Conservation (phyloP, 2,113 vertebrate species). For the Nothoprocta pentlandii region DNA sequence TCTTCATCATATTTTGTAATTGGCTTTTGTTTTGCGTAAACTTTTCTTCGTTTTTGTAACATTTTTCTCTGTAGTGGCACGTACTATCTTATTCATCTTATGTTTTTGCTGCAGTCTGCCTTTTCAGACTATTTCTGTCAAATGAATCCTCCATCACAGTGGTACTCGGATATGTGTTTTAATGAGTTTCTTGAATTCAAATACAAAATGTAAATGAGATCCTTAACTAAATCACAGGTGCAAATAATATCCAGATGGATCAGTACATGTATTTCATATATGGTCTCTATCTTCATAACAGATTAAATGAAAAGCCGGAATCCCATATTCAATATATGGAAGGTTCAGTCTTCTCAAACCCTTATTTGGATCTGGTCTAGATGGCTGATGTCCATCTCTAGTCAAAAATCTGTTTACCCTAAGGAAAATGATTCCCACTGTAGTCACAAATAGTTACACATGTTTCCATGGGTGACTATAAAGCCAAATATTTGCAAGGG, state of each 20-base stretch:
- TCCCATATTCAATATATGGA: neutral
- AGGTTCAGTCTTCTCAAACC: slow-evolving; percentile 29
- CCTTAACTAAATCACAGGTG: slow-evolving; percentile 54
- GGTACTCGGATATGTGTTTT: slow-evolving; percentile 2
- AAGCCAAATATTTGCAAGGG: slow-evolving; percentile 21
- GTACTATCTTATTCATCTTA: neutral
- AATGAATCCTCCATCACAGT: neutral
- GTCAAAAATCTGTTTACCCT: slow-evolving; percentile 51
- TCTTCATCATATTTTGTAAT: neutral
- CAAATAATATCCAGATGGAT: slow-evolving; percentile 68
- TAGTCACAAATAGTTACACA: slow-evolving; percentile 40
- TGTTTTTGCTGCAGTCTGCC: neutral
- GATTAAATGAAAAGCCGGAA: slow-evolving; percentile 53
- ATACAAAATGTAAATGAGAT: slow-evolving; percentile 59
- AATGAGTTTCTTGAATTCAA: slow-evolving; percentile 46
- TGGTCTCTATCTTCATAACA: slow-evolving; percentile 27
- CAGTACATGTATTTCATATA: slow-evolving; percentile 46
- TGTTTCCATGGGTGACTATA: slow-evolving; percentile 37
- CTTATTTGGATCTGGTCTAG: slow-evolving; percentile 15
- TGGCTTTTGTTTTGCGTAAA: neutral
- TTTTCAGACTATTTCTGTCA: neutral
- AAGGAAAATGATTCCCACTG: slow-evolving; percentile 58
- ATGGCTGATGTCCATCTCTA: slow-evolving; percentile 44
- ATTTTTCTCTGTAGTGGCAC: neutral
- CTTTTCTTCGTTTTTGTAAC: neutral